These are phyloP conservation scores for Platysternon megacephalum DNA, from an alignment of 2,113 vertebrate genomes.

Conservation along the genomic window DNA sequence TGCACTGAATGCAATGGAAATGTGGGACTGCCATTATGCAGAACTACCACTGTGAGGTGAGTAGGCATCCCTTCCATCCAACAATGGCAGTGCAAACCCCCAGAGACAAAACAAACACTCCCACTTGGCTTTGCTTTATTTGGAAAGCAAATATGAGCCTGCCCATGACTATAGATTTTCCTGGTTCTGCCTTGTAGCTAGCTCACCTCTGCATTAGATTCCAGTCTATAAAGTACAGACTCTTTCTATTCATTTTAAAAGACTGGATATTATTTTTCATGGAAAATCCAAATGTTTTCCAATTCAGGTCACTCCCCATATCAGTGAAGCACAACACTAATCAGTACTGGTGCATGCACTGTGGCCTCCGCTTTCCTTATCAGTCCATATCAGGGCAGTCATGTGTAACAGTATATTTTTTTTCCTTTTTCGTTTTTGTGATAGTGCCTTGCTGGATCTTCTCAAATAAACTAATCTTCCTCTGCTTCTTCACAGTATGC, in stretches of 20 bases:
- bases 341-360: background rate
- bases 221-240: background rate
- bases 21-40: background rate
- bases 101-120: background rate
- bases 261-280: background rate
- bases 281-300: background rate
- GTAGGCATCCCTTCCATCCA: background rate
- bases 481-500: background rate
- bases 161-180: background rate
- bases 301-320: background rate
- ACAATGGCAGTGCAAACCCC: accelerated
- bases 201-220: background rate
- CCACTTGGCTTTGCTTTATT: background rate
- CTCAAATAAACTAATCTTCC: background rate
- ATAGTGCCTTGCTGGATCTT: background rate
- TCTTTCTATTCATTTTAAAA: background rate
- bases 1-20: background rate
- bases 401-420: background rate
- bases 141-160: too few species aligned
- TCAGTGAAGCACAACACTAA: background rate
- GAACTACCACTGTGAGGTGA: background rate
- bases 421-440: background rate
- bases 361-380: background rate
- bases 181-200: background rate
- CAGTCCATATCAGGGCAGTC: background rate